Evolutionary conservation across 2,888 invertebrate species (phyloP).

Genomic region (Chrysolina haemoptera): DNA sequence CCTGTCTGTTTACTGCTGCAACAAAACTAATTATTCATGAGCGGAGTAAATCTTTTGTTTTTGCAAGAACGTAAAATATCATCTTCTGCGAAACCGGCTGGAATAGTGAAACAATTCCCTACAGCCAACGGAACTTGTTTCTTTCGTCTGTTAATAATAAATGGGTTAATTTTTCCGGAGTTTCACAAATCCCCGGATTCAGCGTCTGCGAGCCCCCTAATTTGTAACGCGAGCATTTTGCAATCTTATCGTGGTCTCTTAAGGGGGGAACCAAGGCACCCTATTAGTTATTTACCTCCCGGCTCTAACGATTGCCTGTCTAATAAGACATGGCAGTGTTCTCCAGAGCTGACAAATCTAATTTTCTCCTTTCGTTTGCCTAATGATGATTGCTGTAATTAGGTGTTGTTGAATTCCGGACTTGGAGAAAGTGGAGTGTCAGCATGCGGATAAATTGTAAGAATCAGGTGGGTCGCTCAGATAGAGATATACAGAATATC

Average conservation of each 20-base stretch:
- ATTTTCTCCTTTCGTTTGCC: constrained; percentile 16
- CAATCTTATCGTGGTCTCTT: constrained; percentile 62
- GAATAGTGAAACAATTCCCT: constrained; percentile 56
- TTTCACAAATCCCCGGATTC: constrained; percentile 65
- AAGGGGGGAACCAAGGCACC: constrained; percentile 51
- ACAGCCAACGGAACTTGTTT: constrained; percentile 62
- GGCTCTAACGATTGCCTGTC: constrained; percentile 24
- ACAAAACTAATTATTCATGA: constrained; percentile 29
- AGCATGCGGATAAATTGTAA: not conserved
- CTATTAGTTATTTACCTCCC: constrained; percentile 60
- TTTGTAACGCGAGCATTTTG: constrained; percentile 66
- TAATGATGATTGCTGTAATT: constrained; percentile 20
- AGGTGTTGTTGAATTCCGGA: constrained; percentile 16
- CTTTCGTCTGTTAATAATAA: constrained; percentile 68
- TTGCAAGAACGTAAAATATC: constrained; percentile 59
- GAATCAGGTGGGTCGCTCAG: not conserved
- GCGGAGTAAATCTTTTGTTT: constrained; percentile 17
- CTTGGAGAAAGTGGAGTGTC: constrained; percentile 13
- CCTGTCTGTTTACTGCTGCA: constrained; percentile 23
- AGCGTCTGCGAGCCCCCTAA: constrained; percentile 64
- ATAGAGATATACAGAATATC: not conserved
- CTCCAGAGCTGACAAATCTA: constrained; percentile 15
- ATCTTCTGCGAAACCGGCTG: constrained; percentile 63
- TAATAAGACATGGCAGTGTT: constrained; percentile 30
- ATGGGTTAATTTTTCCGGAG: constrained; percentile 69